phyloP scores from a whole-genome alignment of 2,888 invertebrate species.

The Dolichomitus sp. region DNA sequence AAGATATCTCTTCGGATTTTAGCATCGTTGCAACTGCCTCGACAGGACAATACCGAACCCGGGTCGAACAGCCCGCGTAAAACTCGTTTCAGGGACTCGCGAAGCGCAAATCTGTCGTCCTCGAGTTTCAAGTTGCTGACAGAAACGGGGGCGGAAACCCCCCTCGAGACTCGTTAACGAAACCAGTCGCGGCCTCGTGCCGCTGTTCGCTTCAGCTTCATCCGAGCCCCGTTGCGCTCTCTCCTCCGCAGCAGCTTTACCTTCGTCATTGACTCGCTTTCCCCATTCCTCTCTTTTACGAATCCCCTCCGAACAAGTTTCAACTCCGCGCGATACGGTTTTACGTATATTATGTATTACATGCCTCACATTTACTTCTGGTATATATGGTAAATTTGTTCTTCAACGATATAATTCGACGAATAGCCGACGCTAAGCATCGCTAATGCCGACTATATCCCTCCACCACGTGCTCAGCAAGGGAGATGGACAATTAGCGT shows the following conservation, averaged over 20 bases:
- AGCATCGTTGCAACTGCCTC: not conserved
- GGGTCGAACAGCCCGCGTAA: constrained; percentile 14
- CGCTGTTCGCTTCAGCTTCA: constrained; percentile 56
- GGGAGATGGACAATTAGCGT: constrained; percentile 33
- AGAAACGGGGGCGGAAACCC: constrained; percentile 62
- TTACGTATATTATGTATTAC: constrained; percentile 43
- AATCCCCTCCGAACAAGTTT: constrained; percentile 41
- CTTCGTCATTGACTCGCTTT: constrained; percentile 54
- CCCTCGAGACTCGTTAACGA: constrained; percentile 81
- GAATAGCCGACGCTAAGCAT: constrained; percentile 69
- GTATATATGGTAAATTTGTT: constrained; percentile 54
- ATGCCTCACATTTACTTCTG: constrained; percentile 14
- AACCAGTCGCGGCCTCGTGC: constrained; percentile 67
- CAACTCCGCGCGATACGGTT: constrained; percentile 33
- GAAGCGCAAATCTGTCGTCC: constrained; percentile 46
- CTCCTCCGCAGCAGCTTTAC: constrained; percentile 12
- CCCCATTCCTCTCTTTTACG: not conserved
- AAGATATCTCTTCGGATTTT: not conserved
- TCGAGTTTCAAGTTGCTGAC: constrained; percentile 68
- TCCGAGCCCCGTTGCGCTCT: constrained; percentile 26
- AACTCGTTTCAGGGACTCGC: constrained; percentile 30
- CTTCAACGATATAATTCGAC: constrained; percentile 71
- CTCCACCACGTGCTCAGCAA: constrained; percentile 6
- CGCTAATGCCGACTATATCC: constrained; percentile 67
- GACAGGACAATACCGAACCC: not conserved